Evolutionary conservation across 2,797 vertebrate species (phyloP).

Genomic region (Mormyrops attenuatus): DNA sequence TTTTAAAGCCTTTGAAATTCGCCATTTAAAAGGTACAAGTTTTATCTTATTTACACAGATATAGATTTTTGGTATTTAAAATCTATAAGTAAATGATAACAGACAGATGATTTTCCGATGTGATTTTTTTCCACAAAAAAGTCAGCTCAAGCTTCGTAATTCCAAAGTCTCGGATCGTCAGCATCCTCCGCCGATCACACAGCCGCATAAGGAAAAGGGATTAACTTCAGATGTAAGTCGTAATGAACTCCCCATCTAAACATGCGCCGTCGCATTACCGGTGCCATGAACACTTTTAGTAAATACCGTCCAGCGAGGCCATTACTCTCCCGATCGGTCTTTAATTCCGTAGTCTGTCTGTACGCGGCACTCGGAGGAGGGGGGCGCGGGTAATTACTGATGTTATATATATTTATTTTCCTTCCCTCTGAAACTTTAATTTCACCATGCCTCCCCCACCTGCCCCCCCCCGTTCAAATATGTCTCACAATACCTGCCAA

Average conservation of each 20-base stretch:
- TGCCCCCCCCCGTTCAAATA: not conserved
- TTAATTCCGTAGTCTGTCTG: conserved; percentile 26
- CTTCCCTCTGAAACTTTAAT: not conserved
- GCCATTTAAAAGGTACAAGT: not conserved
- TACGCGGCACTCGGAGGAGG: not conserved
- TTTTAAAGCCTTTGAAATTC: not conserved
- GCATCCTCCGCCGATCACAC: conserved; percentile 8
- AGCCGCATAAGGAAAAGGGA: conserved; percentile 25
- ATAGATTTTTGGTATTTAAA: conserved; percentile 5
- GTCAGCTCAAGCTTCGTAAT: not conserved
- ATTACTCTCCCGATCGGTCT: conserved; percentile 39
- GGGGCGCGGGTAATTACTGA: not conserved
- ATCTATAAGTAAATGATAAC: not conserved
- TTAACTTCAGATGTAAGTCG: conserved; percentile 37
- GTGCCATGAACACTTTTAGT: conserved; percentile 48
- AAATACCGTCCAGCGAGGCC: conserved; percentile 51
- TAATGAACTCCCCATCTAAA: conserved; percentile 44
- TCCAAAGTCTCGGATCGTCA: not conserved
- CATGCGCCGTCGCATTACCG: conserved; percentile 46
- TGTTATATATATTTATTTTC: conserved; percentile 6
- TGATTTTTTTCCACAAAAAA: not conserved
- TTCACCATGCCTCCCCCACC: not conserved
- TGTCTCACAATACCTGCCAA: not conserved
- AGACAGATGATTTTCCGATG: not conserved
- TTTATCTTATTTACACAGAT: not conserved